Evolutionary conservation across 2,888 invertebrate genomes (phyloP).

Genomic region (Frankliniella intonsa): DNA sequence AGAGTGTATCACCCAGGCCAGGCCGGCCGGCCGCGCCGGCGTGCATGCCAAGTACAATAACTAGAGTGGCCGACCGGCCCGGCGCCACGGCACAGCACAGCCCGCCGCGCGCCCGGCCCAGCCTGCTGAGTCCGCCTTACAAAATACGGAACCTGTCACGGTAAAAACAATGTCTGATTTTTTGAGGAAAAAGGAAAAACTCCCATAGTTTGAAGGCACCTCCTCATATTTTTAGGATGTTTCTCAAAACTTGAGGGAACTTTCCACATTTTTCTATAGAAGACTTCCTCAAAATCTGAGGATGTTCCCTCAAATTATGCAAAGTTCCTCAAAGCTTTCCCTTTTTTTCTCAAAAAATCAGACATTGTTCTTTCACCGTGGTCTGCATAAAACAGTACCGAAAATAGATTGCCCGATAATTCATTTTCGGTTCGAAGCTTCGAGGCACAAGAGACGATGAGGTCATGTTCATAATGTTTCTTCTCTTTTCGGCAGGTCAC

Average conservation of each 20-base stretch:
- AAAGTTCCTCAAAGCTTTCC: no score
- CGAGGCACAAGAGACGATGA: neutral
- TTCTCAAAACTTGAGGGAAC: no score
- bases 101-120: no score
- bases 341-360: no score
- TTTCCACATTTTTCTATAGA: neutral
- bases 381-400: no score
- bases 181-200: neutral
- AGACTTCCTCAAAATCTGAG: neutral
- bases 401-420: no score
- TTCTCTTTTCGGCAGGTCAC: slow-evolving; percentile 56
- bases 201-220: no score
- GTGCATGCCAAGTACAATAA: neutral
- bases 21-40: neutral
- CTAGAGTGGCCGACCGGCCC: neutral
- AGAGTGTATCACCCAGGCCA: no score
- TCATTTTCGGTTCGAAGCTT: neutral
- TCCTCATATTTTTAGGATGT: no score
- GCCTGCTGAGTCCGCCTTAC: neutral
- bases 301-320: no score
- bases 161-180: neutral
- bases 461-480: slow-evolving; percentile 3
- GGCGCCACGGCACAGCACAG: neutral
- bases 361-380: no score
- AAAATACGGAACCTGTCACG: neutral